phyloP scores from a whole-genome alignment of 2,113 vertebrate genomes.

The Pipra filicauda region DNA sequence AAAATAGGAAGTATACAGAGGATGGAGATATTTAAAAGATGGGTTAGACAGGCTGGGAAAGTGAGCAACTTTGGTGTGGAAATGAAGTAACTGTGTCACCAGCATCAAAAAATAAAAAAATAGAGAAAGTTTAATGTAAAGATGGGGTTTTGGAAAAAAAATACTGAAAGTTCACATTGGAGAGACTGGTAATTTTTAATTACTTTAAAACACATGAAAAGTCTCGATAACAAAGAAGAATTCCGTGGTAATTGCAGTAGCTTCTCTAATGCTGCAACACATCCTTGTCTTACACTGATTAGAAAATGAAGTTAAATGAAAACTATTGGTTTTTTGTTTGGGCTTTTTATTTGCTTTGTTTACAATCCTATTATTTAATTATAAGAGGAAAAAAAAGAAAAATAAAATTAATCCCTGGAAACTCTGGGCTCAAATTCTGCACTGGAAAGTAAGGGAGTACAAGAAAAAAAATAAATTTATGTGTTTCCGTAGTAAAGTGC shows the following conservation, averaged over 20 bases:
- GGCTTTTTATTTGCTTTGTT: background rate
- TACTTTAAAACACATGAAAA: background rate
- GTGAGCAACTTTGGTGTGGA: background rate
- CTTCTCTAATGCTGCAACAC: background rate
- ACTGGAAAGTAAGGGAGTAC: background rate
- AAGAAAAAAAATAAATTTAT: background rate
- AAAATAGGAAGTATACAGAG: background rate
- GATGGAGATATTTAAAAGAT: background rate
- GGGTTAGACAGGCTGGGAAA: background rate
- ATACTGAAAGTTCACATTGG: background rate
- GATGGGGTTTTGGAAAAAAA: background rate
- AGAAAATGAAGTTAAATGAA: background rate
- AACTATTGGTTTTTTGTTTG: background rate
- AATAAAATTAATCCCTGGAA: background rate
- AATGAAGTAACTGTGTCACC: background rate
- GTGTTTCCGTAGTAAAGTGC: background rate
- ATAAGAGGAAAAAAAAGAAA: background rate
- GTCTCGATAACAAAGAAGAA: background rate
- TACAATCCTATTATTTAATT: background rate
- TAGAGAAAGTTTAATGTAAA: background rate
- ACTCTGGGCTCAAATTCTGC: background rate
- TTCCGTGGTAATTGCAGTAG: background rate
- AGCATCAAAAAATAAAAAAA: background rate
- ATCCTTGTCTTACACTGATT: background rate
- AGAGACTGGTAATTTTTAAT: background rate